These are phyloP conservation scores for Melitaea athalia DNA, from an alignment of 2,888 invertebrate species.

Conservation along the genomic window DNA sequence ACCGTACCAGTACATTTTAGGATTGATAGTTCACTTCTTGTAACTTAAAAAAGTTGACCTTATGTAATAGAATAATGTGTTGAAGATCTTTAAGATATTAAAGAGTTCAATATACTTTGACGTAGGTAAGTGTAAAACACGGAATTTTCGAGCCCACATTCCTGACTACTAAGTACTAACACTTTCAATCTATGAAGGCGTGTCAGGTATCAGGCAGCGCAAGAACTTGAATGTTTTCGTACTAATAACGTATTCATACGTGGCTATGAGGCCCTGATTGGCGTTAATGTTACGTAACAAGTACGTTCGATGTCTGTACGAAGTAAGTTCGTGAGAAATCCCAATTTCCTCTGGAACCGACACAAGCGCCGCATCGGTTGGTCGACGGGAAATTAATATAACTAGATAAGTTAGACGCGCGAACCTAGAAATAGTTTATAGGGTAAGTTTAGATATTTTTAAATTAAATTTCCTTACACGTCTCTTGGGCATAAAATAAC, in stretches of 20 bases:
- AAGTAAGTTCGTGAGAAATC: conserved; percentile 44
- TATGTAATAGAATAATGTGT: no score
- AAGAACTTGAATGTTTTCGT: conserved; percentile 2
- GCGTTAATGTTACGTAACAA: conserved; percentile 20
- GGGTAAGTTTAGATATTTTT: background rate
- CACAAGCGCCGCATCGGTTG: conserved; percentile 46
- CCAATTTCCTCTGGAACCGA: conserved; percentile 55
- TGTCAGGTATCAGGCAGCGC: conserved; percentile 4
- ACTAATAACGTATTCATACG: conserved; percentile 22
- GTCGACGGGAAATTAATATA: conserved; percentile 21
- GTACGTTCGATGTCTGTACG: conserved; percentile 9
- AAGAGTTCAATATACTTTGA: no score
- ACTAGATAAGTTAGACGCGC: conserved; percentile 11
- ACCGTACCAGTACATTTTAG: no score
- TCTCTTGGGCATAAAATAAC: no score
- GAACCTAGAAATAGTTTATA: background rate
- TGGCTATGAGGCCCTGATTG: conserved; percentile 14
- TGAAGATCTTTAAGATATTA: no score
- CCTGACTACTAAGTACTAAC: conserved; percentile 1
- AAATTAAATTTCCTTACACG: background rate
- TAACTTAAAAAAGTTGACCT: no score
- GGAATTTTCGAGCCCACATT: background rate
- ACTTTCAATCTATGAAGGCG: conserved; percentile 2
- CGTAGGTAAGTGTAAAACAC: no score
- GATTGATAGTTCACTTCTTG: no score